Conservation (phyloP, 2,113 vertebrate species). For the rat (Rattus norvegicus) region GRCr8 NC_086020.1:116664501-116665000, state of each 20-base stretch:
- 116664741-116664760: background rate
- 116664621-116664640: background rate
- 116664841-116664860: background rate
- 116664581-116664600: background rate
- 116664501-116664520: background rate
- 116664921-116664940: background rate
- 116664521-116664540: background rate
- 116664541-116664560: background rate
- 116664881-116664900: background rate
- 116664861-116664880: background rate
- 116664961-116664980: background rate
- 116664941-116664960: background rate
- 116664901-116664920: background rate
- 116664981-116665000: background rate
- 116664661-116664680: background rate
- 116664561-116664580: slow-evolving; percentile 26
- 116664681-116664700: background rate
- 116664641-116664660: background rate
- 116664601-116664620: background rate
- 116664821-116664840: background rate
- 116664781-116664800: background rate
- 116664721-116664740: background rate
- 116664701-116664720: too few species aligned
- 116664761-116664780: background rate
- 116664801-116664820: background rate